Evolutionary conservation across 2,888 invertebrate species (phyloP).

Genomic region (Harpagoxenus sublaevis): DNA sequence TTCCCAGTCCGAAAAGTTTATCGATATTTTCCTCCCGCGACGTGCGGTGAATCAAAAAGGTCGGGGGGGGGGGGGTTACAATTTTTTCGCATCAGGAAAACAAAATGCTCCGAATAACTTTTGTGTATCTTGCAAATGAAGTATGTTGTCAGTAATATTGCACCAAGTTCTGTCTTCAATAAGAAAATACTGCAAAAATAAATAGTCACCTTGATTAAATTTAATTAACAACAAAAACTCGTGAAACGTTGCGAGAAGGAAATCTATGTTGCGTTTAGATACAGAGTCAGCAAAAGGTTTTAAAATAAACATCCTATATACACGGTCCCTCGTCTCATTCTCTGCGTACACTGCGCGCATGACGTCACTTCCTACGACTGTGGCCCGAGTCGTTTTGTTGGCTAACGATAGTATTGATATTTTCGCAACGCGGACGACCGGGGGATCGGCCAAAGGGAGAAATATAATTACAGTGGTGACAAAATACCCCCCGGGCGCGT

Average conservation of each 20-base stretch:
- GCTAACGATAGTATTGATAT: constrained; percentile 75
- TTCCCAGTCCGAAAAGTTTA: constrained; percentile 47
- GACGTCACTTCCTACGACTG: constrained; percentile 47
- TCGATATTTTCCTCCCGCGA: constrained; percentile 53
- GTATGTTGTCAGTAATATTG: background rate
- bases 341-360: constrained; percentile 15
- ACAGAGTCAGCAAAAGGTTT: background rate
- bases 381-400: constrained; percentile 45
- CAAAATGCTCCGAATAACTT: constrained; percentile 13
- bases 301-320: background rate
- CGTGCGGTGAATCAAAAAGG: constrained; percentile 52
- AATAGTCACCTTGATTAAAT: background rate
- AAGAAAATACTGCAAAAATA: background rate
- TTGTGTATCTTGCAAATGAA: background rate
- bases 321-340: background rate
- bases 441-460: constrained; percentile 77
- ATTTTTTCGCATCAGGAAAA: background rate
- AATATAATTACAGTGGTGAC: constrained; percentile 84
- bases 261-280: too few relatives aligned
- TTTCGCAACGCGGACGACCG: constrained; percentile 66
- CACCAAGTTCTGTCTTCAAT: background rate
- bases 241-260: background rate
- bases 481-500: constrained; percentile 80
- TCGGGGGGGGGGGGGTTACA: background rate
- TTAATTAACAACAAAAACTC: background rate